These are phyloP conservation scores for Leptatherina wallacei DNA, from an alignment of 2,797 vertebrate species.

Conservation along the genomic window DNA sequence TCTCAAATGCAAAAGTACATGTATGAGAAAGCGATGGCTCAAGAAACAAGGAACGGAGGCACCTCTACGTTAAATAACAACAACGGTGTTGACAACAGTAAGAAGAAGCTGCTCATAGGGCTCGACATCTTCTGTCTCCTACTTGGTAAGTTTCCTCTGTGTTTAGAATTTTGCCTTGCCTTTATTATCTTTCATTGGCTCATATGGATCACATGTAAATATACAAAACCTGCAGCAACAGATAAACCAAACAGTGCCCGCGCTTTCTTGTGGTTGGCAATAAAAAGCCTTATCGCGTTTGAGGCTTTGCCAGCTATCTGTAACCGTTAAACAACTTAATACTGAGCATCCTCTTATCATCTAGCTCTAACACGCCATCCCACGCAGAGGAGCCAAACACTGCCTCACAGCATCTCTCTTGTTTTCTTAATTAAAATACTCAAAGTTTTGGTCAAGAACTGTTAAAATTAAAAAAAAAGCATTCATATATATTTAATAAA, in stretches of 20 bases:
- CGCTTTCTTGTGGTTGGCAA: slow-evolving; percentile 37
- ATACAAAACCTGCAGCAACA: not conserved
- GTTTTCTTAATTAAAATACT: not conserved
- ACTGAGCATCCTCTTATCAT: slow-evolving; percentile 61
- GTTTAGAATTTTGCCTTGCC: not conserved
- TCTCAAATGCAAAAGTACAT: slow-evolving; percentile 93
- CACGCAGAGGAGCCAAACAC: slow-evolving; percentile 1
- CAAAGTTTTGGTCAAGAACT: no score
- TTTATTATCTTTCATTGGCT: not conserved
- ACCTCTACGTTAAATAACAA: slow-evolving; percentile 91
- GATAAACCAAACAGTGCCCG: not conserved
- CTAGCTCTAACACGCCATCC: slow-evolving; percentile 23
- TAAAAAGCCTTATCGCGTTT: slow-evolving; percentile 48
- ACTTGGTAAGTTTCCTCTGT: slow-evolving; percentile 87
- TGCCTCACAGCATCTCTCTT: not conserved
- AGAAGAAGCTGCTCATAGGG: slow-evolving; percentile 90
- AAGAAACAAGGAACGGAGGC: slow-evolving; percentile 95
- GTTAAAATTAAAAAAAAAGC: not conserved
- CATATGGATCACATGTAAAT: not conserved
- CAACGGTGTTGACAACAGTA: slow-evolving; percentile 87
- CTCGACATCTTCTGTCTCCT: slow-evolving; percentile 95
- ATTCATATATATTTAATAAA: not conserved
- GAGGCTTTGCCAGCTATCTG: slow-evolving; percentile 53
- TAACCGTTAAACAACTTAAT: slow-evolving; percentile 35
- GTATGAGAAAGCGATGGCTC: slow-evolving; percentile 97